Percentiles rank a stretch among this genome's conserved stretches.
Evolutionary conservation across 2,797 vertebrate genomes (phyloP).

Genomic region (Heteromormyrus szaboi): DNA sequence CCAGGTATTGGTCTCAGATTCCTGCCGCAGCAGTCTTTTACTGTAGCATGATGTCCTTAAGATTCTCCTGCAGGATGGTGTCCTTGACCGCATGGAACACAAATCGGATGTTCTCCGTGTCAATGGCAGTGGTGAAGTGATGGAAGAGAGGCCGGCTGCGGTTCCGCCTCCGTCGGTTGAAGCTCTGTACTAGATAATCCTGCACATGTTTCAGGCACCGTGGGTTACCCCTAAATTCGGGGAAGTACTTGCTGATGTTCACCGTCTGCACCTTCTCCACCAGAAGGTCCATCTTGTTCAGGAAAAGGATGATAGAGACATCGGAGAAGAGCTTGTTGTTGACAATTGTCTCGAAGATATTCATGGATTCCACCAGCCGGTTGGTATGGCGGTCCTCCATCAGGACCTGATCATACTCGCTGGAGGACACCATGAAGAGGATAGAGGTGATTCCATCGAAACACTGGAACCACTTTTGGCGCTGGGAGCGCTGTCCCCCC

Average conservation of each 20-base stretch:
- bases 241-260: slow-evolving; percentile 88
- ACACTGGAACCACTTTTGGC: slow-evolving; percentile 98
- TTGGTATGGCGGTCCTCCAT: slow-evolving; percentile 96
- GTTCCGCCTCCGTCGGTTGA: slow-evolving; percentile 83
- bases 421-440: slow-evolving; percentile 94
- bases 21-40: slow-evolving; percentile 50
- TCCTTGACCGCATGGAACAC: slow-evolving; percentile 96
- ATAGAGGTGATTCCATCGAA: slow-evolving; percentile 95
- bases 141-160: slow-evolving; percentile 88
- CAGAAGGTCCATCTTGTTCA: slow-evolving; percentile 94
- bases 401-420: slow-evolving; percentile 89
- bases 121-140: slow-evolving; percentile 94
- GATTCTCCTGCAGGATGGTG: slow-evolving; percentile 95
- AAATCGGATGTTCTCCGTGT: slow-evolving; percentile 95
- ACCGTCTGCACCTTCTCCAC: slow-evolving; percentile 83
- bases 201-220: slow-evolving; percentile 83
- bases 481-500: slow-evolving; percentile 89
- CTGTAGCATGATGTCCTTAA: slow-evolving; percentile 96
- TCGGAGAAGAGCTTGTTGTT: slow-evolving; percentile 97
- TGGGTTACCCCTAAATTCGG: slow-evolving; percentile 82
- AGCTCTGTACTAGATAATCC: slow-evolving; percentile 85
- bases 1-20: neutral
- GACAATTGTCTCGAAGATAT: slow-evolving; percentile 95
- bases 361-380: slow-evolving; percentile 91
- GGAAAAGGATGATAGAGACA: slow-evolving; percentile 95